phyloP scores from a whole-genome alignment of 1,140 invertebrate species.

The Ganaspis sp. region DNA sequence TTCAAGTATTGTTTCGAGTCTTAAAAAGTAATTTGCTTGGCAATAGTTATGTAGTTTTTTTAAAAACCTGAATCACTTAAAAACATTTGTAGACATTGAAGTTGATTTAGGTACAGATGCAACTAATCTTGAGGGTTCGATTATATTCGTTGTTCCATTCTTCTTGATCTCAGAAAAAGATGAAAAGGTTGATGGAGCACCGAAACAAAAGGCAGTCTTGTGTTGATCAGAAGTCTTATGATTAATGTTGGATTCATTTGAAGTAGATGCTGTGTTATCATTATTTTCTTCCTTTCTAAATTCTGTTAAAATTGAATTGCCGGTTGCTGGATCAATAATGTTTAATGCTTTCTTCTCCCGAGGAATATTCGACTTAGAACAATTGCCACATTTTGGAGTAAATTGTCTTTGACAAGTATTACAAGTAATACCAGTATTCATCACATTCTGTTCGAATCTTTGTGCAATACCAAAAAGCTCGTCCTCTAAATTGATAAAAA shows the following conservation, averaged over 20 bases:
- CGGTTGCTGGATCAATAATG: neutral
- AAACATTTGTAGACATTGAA: neutral
- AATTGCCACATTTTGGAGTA: neutral
- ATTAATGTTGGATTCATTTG: neutral
- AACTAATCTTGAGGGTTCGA: too few species aligned
- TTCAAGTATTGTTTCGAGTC: too few species aligned
- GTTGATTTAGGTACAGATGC: too few species aligned
- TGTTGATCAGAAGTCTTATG: neutral
- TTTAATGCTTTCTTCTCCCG: neutral
- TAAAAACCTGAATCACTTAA: neutral
- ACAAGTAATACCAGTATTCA: neutral
- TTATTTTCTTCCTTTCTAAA: neutral
- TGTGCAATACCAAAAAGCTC: neutral
- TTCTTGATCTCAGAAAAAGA: neutral
- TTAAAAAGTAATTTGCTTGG: neutral
- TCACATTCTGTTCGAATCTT: neutral
- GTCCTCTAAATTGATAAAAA: neutral
- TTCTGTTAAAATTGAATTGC: neutral
- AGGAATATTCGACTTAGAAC: neutral
- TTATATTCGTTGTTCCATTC: too few species aligned
- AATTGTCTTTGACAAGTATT: neutral
- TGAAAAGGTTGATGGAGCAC: neutral
- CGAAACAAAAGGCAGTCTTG: neutral
- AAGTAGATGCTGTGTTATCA: too few species aligned
- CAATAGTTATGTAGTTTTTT: neutral